These are phyloP conservation scores for Phalacrocorax carbo DNA, from an alignment of 2,113 vertebrate genomes.

Conservation along the genomic window DNA sequence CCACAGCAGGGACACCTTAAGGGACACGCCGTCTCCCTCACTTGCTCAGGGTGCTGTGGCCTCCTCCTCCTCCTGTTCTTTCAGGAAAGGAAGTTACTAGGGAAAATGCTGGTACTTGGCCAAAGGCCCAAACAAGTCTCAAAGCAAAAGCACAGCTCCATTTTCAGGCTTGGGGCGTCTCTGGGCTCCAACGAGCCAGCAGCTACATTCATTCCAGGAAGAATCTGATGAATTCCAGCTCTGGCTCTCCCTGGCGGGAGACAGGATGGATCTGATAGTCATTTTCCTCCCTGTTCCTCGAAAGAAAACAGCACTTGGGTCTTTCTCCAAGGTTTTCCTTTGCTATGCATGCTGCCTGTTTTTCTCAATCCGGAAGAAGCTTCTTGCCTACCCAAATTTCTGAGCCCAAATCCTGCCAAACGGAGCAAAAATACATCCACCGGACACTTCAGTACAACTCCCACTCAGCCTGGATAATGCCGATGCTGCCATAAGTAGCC, in stretches of 20 bases:
- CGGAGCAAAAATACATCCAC: neutral
- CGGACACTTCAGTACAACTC: neutral
- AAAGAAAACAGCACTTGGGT: neutral
- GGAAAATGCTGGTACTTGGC: neutral
- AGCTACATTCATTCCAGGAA: neutral
- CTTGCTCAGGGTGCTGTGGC: neutral
- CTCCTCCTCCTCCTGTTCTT: neutral
- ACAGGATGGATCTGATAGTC: neutral
- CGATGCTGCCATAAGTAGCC: neutral
- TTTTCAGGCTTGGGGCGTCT: neutral
- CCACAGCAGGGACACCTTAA: neutral
- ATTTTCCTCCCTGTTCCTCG: neutral
- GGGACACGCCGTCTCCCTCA: fast-evolving
- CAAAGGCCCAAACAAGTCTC: neutral
- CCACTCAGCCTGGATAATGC: neutral
- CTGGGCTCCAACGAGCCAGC: neutral
- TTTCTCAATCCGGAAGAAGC: neutral
- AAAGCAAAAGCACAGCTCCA: neutral
- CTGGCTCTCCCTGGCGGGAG: neutral
- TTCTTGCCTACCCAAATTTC: neutral
- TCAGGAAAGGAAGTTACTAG: neutral
- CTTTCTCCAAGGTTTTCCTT: neutral
- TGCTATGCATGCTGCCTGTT: neutral
- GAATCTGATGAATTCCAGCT: conserved; percentile 1
- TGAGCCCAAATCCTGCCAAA: neutral